Conservation (phyloP, 2,888 invertebrate species). For the Zygaena filipendulae region DNA sequence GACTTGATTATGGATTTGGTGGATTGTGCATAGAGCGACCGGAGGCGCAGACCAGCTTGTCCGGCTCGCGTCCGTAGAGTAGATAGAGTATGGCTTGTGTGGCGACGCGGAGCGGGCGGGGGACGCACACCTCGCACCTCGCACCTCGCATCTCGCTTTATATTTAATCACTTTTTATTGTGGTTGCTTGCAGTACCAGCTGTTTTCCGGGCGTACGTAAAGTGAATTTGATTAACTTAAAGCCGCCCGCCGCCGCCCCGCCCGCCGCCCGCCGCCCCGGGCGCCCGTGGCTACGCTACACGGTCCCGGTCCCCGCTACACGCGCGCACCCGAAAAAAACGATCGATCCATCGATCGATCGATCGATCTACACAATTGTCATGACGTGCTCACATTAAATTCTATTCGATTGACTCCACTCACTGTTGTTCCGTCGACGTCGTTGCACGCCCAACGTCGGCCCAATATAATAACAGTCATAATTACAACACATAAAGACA, state of each 20-base stretch:
- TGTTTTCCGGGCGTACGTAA: conserved; percentile 74
- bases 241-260: conserved; percentile 25
- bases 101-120: conserved; percentile 33
- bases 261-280: conserved; percentile 19
- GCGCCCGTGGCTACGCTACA: conserved; percentile 22
- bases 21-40: too few relatives aligned
- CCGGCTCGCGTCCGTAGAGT: too few relatives aligned
- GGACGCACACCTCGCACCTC: conserved; percentile 23
- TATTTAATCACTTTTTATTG: conserved; percentile 45
- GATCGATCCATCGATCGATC: conserved; percentile 27
- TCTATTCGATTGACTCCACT: background rate
- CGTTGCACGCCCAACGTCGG: too few relatives aligned
- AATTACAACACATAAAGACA: too few relatives aligned
- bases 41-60: too few relatives aligned
- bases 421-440: too few relatives aligned
- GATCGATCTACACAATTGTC: conserved; percentile 9
- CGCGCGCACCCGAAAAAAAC: conserved; percentile 24
- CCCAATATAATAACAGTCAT: too few relatives aligned
- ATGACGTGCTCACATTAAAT: conserved; percentile 1
- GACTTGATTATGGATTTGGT: too few relatives aligned
- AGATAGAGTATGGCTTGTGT: too few relatives aligned
- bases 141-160: conserved; percentile 29
- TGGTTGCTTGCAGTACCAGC: conserved; percentile 74
- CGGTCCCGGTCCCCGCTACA: conserved; percentile 17
- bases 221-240: conserved; percentile 41